Percentiles rank a stretch among this genome's conserved stretches.
phyloP scores from a whole-genome alignment of 2,113 vertebrate species.

The Platanista minor region DNA sequence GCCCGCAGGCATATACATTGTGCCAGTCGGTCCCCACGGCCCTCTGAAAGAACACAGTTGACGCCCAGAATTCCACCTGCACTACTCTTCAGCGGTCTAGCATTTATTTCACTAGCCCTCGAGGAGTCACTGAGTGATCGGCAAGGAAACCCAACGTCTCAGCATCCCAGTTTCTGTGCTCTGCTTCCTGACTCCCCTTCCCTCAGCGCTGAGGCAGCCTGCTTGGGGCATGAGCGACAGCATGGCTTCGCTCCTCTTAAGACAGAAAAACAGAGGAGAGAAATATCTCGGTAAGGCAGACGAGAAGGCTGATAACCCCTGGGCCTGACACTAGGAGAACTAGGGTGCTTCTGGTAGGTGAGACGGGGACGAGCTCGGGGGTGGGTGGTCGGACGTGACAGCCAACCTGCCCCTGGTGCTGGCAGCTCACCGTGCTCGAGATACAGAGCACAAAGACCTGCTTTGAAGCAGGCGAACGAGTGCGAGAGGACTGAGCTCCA shows the following conservation, averaged over 20 bases:
- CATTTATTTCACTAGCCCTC: slow-evolving; percentile 82
- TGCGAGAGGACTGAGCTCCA: neutral
- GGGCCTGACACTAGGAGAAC: neutral
- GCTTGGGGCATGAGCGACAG: neutral
- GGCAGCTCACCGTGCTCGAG: neutral
- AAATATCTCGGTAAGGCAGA: slow-evolving; percentile 67
- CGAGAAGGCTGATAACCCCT: neutral
- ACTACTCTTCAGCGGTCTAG: slow-evolving; percentile 6
- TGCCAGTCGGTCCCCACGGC: neutral
- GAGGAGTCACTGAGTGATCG: slow-evolving; percentile 79
- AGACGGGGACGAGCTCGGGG: neutral
- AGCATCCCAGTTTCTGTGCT: slow-evolving; percentile 30
- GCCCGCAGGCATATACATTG: rapidly evolving
- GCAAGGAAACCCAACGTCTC: slow-evolving; percentile 56
- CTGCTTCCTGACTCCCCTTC: neutral
- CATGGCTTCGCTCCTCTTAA: neutral
- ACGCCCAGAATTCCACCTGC: neutral
- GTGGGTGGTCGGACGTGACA: rapidly evolving
- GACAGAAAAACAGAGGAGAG: slow-evolving; percentile 56
- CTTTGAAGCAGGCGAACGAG: neutral
- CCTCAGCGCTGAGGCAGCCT: neutral
- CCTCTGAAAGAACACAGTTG: neutral
- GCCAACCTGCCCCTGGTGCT: neutral
- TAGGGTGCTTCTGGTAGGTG: neutral
- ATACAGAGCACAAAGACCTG: neutral